Conservation (phyloP, 2,113 vertebrate genomes). For the Cephalopholis sonnerati region DNA sequence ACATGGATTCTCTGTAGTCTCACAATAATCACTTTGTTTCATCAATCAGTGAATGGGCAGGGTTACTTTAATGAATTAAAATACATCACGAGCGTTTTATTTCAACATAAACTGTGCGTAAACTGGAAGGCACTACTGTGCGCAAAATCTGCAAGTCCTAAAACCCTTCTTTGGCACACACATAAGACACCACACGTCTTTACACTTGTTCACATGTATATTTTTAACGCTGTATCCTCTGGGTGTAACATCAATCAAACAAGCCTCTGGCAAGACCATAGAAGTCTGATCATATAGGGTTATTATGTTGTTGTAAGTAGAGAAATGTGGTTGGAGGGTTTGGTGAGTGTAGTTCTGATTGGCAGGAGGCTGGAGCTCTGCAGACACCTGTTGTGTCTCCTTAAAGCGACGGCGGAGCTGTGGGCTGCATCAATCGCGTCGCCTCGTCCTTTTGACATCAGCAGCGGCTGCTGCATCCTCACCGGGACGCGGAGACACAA, state of each 20-base stretch:
- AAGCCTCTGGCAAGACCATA: background rate
- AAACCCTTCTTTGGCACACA: background rate
- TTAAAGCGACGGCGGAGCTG: slow-evolving; percentile 17
- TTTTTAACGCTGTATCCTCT: background rate
- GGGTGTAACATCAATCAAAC: background rate
- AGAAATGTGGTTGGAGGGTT: background rate
- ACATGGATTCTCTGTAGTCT: slow-evolving; percentile 7
- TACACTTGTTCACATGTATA: background rate
- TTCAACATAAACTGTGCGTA: background rate
- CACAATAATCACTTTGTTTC: slow-evolving; percentile 28
- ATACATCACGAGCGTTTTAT: background rate
- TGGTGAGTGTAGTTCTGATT: background rate
- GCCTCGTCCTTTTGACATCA: slow-evolving; percentile 17
- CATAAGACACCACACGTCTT: background rate
- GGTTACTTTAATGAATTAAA: slow-evolving; percentile 4
- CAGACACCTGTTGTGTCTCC: slow-evolving; percentile 75
- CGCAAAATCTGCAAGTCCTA: background rate
- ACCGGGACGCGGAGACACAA: slow-evolving; percentile 80
- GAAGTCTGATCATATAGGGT: background rate
- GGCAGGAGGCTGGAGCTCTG: background rate
- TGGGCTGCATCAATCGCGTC: slow-evolving; percentile 19
- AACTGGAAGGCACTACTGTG: background rate
- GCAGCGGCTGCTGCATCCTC: slow-evolving; percentile 53
- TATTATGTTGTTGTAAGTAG: background rate
- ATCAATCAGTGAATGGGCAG: background rate